Evolutionary conservation across 30 jellyfish, hydroid and myxozoan species (phyloP).

Genomic region (Hydractinia symbiolongicarpus): DNA sequence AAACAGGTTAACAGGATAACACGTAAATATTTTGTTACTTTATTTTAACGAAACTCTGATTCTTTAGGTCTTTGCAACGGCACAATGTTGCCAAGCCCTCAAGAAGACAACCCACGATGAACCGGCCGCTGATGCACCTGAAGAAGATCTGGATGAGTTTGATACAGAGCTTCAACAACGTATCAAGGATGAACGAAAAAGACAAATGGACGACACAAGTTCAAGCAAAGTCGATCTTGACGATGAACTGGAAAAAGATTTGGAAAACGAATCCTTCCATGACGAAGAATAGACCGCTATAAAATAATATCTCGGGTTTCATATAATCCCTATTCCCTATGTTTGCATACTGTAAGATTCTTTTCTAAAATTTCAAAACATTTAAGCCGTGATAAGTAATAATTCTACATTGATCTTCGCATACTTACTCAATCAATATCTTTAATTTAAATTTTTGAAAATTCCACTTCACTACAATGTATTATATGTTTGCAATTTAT

Average conservation of each 20-base stretch:
- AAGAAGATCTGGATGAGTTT: background rate
- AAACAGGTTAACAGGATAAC: background rate
- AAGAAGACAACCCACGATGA: background rate
- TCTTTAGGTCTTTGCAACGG: background rate
- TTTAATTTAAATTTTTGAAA: too few species aligned
- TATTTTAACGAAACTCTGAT: background rate
- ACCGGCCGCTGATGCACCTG: constrained; percentile 3
- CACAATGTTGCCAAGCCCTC: background rate
- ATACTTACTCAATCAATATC: too few species aligned
- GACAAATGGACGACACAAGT: background rate
- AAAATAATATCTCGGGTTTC: too few species aligned
- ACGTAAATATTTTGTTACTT: background rate
- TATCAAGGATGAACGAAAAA: background rate
- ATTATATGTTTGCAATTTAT: too few species aligned
- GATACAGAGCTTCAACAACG: background rate
- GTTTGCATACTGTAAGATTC: too few species aligned
- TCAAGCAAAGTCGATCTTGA: background rate
- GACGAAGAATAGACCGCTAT: too few species aligned
- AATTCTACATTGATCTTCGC: too few species aligned
- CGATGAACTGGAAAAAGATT: background rate
- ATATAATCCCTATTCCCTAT: too few species aligned
- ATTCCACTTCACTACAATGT: too few species aligned
- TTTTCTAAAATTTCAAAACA: too few species aligned
- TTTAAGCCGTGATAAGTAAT: too few species aligned
- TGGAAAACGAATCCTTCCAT: too few species aligned